phyloP scores from a whole-genome alignment of 2,113 vertebrate species.

The Perca schrenkii region DNA sequence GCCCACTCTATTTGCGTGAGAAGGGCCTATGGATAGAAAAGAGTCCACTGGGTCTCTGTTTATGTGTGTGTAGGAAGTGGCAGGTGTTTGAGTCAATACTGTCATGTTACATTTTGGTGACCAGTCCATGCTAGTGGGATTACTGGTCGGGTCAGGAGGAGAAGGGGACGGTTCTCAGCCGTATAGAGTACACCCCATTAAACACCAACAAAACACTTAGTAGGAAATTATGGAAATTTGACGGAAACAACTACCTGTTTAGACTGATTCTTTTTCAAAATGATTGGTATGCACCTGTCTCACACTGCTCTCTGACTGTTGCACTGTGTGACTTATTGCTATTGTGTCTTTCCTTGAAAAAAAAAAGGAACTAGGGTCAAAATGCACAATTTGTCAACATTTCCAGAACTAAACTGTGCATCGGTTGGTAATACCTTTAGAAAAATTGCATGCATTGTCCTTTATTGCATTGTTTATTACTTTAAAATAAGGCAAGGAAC shows the following conservation, averaged over 20 bases:
- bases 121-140: conserved; percentile 56
- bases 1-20: conserved; percentile 75
- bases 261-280: background rate
- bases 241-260: background rate
- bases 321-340: background rate
- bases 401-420: background rate
- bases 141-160: conserved; percentile 43
- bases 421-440: background rate
- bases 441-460: background rate
- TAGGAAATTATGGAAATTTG: background rate
- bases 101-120: conserved; percentile 77
- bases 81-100: conserved; percentile 81
- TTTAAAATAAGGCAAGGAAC: background rate
- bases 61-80: conserved; percentile 58
- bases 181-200: background rate
- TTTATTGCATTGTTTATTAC: background rate
- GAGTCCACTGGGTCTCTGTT: conserved; percentile 52
- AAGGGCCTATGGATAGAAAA: conserved; percentile 70
- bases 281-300: background rate
- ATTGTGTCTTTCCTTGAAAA: background rate
- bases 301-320: background rate
- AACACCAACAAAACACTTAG: background rate
- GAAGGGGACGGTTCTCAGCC: conserved; percentile 8
- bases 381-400: background rate
- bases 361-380: background rate